Percentiles rank a stretch among this genome's conserved stretches.
Conservation (phyloP, 2,888 invertebrate genomes). For the Rhagium mordax region DNA sequence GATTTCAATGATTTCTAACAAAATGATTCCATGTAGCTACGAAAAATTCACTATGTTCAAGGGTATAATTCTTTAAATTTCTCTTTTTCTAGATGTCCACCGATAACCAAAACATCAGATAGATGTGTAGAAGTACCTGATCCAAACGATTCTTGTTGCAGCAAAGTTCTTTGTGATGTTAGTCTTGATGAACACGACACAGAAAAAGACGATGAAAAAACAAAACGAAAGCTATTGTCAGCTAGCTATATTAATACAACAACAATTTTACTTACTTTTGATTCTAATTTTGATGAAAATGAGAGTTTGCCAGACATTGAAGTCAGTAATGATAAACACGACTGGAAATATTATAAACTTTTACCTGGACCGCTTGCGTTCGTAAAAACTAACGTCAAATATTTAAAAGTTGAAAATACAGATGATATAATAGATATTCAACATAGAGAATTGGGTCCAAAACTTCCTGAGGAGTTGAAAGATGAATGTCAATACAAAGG, state of each 20-base stretch:
- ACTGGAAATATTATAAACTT: slow-evolving; percentile 70
- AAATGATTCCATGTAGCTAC: too few relatives aligned
- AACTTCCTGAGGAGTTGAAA: slow-evolving; percentile 47
- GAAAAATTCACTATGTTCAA: background rate
- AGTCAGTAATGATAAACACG: slow-evolving; percentile 67
- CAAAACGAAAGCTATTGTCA: slow-evolving; percentile 60
- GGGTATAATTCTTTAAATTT: too few relatives aligned
- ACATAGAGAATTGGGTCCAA: slow-evolving; percentile 36
- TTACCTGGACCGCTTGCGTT: slow-evolving; percentile 62
- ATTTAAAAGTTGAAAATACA: slow-evolving; percentile 63
- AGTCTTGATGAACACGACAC: slow-evolving; percentile 84
- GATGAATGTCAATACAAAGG: slow-evolving; percentile 64
- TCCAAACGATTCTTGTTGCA: slow-evolving; percentile 88
- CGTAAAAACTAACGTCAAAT: slow-evolving; percentile 60
- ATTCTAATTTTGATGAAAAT: slow-evolving; percentile 63
- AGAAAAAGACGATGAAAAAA: slow-evolving; percentile 62
- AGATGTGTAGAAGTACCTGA: slow-evolving; percentile 88
- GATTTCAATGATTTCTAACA: too few relatives aligned
- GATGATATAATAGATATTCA: slow-evolving; percentile 63
- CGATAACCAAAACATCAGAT: slow-evolving; percentile 75
- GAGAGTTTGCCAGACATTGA: slow-evolving; percentile 65
- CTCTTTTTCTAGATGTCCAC: slow-evolving; percentile 73
- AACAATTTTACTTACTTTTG: slow-evolving; percentile 68
- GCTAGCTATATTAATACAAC: slow-evolving; percentile 68
- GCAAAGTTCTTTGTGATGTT: slow-evolving; percentile 88